Conservation (phyloP, 1,140 invertebrate species). For the Drosophila sturtevanti region DNA sequence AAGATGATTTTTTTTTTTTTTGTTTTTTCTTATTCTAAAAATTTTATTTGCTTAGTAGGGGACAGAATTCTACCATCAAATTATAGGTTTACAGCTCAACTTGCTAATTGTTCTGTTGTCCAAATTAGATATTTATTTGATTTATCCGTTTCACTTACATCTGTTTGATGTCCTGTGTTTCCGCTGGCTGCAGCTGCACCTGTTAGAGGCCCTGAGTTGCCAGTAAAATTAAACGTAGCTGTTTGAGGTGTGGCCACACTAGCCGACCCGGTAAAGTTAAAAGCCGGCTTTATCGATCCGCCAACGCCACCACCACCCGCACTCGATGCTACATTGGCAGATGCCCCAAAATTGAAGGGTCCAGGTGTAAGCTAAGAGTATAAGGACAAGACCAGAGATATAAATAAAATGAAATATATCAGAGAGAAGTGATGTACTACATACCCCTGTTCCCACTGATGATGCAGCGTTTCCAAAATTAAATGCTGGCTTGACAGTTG, state of each 20-base stretch:
- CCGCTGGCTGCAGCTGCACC: not conserved
- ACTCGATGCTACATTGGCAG: not conserved
- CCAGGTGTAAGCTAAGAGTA: slow-evolving; percentile 8
- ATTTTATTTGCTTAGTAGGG: no score
- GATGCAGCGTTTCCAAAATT: slow-evolving; percentile 48
- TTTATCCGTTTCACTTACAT: not conserved
- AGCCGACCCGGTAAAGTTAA: slow-evolving; percentile 56
- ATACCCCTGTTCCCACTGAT: slow-evolving; percentile 37
- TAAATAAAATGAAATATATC: not conserved
- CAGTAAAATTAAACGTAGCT: slow-evolving; percentile 54
- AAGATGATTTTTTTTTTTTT: not conserved
- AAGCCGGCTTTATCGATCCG: slow-evolving; percentile 43
- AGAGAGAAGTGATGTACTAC: slow-evolving; percentile 11
- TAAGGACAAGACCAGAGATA: not conserved
- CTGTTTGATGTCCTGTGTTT: not conserved
- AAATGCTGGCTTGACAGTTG: slow-evolving; percentile 48
- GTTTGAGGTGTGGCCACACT: slow-evolving; percentile 32
- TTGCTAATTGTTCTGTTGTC: not conserved
- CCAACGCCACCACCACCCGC: not conserved
- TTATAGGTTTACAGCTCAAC: no score
- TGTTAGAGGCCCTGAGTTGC: slow-evolving; percentile 13
- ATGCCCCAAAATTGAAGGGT: slow-evolving; percentile 52
- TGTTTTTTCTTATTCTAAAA: not conserved
- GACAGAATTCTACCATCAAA: no score
- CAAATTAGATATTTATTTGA: not conserved